Conservation (phyloP, 2,113 vertebrate species). For the Ginglymostoma cirratum region DNA sequence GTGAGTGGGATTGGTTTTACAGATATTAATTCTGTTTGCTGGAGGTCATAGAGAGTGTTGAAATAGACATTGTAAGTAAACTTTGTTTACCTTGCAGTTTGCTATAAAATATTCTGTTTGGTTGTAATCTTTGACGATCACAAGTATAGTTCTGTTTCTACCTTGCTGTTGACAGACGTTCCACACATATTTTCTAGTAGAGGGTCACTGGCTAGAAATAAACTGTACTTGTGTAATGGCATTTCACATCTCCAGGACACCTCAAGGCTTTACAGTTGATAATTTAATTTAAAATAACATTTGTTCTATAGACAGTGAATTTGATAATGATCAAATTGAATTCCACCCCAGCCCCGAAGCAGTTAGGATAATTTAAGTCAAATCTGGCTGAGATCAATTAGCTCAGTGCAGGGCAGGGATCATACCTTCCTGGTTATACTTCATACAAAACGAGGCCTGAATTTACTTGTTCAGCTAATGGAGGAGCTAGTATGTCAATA, state of each 20-base stretch:
- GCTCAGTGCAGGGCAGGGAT: background rate
- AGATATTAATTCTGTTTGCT: background rate
- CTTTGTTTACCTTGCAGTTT: background rate
- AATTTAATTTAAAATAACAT: background rate
- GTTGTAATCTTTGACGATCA: too few relatives aligned
- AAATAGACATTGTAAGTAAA: background rate
- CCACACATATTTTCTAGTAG: background rate
- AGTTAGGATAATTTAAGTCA: background rate
- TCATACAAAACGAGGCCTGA: background rate
- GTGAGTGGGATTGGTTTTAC: background rate
- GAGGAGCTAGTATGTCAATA: background rate
- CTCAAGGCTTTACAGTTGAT: background rate
- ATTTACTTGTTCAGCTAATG: background rate
- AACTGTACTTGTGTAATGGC: background rate
- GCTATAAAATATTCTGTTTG: background rate
- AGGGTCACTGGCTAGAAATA: background rate
- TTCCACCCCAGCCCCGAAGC: background rate
- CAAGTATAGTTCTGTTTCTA: background rate
- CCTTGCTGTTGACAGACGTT: background rate
- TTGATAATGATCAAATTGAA: background rate
- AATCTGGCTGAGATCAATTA: background rate
- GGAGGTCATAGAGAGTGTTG: background rate
- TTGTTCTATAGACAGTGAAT: background rate
- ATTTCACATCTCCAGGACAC: background rate
- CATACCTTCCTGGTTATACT: background rate